phyloP scores from a whole-genome alignment of 1,140 invertebrate genomes.

The Druon quercuslanigerum region DNA sequence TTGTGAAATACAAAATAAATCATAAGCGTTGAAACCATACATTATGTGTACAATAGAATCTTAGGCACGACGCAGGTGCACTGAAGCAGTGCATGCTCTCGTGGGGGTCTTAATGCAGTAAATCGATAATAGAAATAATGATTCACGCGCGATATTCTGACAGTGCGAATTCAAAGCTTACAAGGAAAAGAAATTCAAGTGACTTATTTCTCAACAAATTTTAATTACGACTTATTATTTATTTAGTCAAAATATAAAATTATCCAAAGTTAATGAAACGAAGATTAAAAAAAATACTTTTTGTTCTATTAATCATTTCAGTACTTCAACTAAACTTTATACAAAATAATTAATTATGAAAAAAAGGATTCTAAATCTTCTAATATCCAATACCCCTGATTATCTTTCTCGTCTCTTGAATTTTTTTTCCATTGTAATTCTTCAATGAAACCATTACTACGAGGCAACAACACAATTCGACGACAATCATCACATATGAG shows the following conservation, averaged over 20 bases:
- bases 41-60: conserved; percentile 51
- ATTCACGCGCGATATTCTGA: conserved; percentile 18
- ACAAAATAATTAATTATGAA: too few species aligned
- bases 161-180: conserved; percentile 4
- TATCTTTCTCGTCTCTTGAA: too few species aligned
- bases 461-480: conserved; percentile 11
- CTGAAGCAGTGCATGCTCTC: conserved; percentile 53
- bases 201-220: neutral
- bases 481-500: conserved; percentile 3
- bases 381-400: too few species aligned
- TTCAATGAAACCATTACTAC: neutral
- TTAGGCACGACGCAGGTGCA: conserved; percentile 55
- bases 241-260: too few species aligned
- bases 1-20: conserved; percentile 31
- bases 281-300: too few species aligned
- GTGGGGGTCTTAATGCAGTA: conserved; percentile 15
- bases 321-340: too few species aligned
- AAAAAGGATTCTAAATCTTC: too few species aligned
- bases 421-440: neutral
- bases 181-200: conserved; percentile 2
- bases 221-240: neutral
- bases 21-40: neutral
- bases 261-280: too few species aligned
- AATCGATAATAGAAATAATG: conserved; percentile 22
- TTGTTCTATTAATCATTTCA: too few species aligned